Evolutionary conservation across 2,797 vertebrate genomes (phyloP), one percentile per base, ranked within the genome.

Genomic region (Gobionotothen gibberifrons): DNA sequence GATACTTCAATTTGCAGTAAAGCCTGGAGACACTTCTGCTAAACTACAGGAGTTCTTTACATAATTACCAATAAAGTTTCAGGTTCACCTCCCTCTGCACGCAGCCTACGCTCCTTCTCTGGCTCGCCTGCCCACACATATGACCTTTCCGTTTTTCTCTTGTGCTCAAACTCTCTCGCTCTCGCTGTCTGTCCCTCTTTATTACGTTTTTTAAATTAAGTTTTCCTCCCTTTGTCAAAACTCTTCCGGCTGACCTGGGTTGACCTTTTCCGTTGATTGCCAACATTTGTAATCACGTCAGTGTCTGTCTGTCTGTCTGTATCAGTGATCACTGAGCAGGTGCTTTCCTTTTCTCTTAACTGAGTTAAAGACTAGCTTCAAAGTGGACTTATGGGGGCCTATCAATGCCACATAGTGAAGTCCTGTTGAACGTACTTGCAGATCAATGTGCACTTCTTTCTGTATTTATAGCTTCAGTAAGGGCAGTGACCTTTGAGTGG

Each of bases 401-500:
- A 43, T 56, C 69, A 55, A 11, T 17, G 55, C 14, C 48, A 61
- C 17, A 11, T 39, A 54, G 48, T 67, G 54, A 69, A 61, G 43
- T 76, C 70, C 58, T 77, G 71, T 46, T 63, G 51, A 81, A 72
- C 71, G 39, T 46, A 51, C n/a, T 14, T 70, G 42, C 64, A 58
- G 56, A 82, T 79, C 51, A 68, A 56, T 72, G 70, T 53, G 69
- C 29, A 9, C 63, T 73, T 36, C 63, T 63, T 76, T 42, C 14
- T 81, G 75, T 43, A 72, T 72, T 79, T 66, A 79, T 48, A 58
- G 74, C 66, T 62, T 74, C 73, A 77, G 77, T 83, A 82, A 66
- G 42, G 49, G 26, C 52, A 72, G 22, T 52, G 62, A 63, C 64
- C 79, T 81, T 81, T 78, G 65, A 77, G 59, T 70, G 67, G 46